phyloP scores from a whole-genome alignment of 2,888 invertebrate genomes.

The Athalia circularis region DNA sequence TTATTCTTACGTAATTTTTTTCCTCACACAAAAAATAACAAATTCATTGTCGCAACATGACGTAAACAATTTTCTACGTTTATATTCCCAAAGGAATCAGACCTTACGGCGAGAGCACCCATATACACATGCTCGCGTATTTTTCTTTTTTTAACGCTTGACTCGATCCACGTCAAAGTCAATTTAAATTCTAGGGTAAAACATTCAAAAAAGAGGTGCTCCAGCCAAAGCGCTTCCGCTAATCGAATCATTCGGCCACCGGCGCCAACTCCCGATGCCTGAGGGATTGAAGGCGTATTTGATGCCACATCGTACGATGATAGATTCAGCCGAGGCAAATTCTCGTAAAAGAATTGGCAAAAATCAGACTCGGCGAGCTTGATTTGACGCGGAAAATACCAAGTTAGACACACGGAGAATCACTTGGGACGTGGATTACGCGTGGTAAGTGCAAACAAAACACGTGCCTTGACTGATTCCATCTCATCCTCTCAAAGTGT shows the following conservation, averaged over 20 bases:
- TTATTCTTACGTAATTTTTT: neutral
- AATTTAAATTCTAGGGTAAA: constrained; percentile 37
- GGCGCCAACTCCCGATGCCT: constrained; percentile 7
- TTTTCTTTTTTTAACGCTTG: constrained; percentile 11
- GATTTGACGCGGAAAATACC: constrained; percentile 55
- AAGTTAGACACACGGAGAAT: constrained; percentile 54
- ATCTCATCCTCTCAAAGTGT: constrained; percentile 16
- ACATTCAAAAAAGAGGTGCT: constrained; percentile 41
- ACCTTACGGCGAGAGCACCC: neutral
- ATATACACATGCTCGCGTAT: neutral
- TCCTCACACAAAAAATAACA: neutral
- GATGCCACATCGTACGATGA: constrained; percentile 5
- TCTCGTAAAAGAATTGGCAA: constrained; percentile 32
- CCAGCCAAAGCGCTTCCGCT: constrained; percentile 40
- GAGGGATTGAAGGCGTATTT: constrained; percentile 21
- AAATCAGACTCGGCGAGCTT: constrained; percentile 34
- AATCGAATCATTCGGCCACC: constrained; percentile 46
- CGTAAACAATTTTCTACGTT: constrained; percentile 7
- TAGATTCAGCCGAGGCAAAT: constrained; percentile 18
- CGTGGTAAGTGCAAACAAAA: constrained; percentile 24
- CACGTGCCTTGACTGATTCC: neutral
- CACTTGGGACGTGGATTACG: constrained; percentile 32
- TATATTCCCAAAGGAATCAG: neutral
- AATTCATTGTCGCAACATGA: constrained; percentile 2
- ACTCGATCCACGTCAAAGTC: constrained; percentile 38